Percentiles rank a stretch among this genome's conserved stretches.
Evolutionary conservation across 1,140 invertebrate genomes (phyloP).

Genomic region (Aleiodes sp.): DNA sequence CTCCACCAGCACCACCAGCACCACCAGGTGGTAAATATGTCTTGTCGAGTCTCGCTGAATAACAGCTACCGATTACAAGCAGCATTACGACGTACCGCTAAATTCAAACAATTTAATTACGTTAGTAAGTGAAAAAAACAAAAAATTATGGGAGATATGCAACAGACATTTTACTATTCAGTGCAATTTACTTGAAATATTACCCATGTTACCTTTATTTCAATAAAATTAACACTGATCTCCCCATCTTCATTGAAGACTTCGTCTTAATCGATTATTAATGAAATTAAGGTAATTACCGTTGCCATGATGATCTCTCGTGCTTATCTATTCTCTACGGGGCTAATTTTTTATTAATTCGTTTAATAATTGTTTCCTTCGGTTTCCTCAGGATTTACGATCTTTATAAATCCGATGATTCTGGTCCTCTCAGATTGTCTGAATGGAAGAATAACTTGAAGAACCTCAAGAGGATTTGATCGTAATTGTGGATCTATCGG

Average conservation of each 20-base stretch:
- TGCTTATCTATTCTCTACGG: neutral
- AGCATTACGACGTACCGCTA: constrained; percentile 41
- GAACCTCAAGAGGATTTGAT: neutral
- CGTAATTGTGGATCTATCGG: constrained; percentile 37
- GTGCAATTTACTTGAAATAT: no score
- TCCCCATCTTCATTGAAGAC: no score
- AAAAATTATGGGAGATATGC: neutral
- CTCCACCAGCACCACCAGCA: constrained; percentile 67
- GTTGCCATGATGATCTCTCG: neutral
- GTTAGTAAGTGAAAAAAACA: neutral
- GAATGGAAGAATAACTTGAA: neutral
- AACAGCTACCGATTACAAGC: constrained; percentile 46
- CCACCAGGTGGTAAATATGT: constrained; percentile 71
- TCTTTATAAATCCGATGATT: no score
- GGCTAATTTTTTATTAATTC: neutral
- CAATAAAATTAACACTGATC: neutral
- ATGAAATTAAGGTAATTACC: neutral
- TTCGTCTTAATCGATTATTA: neutral
- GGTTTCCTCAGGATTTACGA: neutral
- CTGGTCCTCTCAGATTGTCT: no score
- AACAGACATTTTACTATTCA: neutral
- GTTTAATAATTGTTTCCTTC: neutral
- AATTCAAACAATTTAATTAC: no score
- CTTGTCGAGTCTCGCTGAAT: constrained; percentile 69
- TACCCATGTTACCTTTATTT: neutral